These are phyloP conservation scores for Phrynocephalus guinanensis DNA, from an alignment of 2,797 vertebrate species.

Conservation along the genomic window DNA sequence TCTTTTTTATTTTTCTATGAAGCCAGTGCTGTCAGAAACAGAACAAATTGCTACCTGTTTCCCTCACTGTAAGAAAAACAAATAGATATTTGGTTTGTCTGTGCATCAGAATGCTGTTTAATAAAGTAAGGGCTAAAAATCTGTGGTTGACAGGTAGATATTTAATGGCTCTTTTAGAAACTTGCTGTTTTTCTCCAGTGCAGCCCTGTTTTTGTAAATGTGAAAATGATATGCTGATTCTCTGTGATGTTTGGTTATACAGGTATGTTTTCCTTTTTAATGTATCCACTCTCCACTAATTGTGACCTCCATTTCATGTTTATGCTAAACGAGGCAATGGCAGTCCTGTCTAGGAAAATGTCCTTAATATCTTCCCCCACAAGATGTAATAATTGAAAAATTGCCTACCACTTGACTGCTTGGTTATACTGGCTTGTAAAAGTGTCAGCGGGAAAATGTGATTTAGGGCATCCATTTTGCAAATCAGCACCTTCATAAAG, in stretches of 20 bases:
- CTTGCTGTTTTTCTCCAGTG: neutral
- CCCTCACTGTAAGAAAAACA: neutral
- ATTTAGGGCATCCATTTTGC: slow-evolving; percentile 58
- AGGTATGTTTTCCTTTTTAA: slow-evolving; percentile 24
- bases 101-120: fast-evolving
- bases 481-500: slow-evolving; percentile 54
- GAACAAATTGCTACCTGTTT: slow-evolving; percentile 6
- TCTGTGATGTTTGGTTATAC: slow-evolving; percentile 18
- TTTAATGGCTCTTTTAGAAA: neutral
- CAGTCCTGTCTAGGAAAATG: slow-evolving; percentile 15
- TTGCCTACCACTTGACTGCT: neutral
- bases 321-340: slow-evolving; percentile 41
- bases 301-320: slow-evolving; percentile 32
- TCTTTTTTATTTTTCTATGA: neutral
- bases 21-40: neutral
- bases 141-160: neutral
- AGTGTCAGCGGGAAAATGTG: slow-evolving; percentile 46
- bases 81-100: neutral
- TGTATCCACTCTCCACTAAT: slow-evolving; percentile 41
- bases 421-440: slow-evolving; percentile 23
- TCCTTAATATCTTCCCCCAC: neutral
- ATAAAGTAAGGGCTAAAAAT: neutral
- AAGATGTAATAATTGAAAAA: slow-evolving; percentile 33
- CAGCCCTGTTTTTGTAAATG: neutral
- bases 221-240: slow-evolving; percentile 40